Evolutionary conservation across 2,888 invertebrate genomes (phyloP), one percentile per base, ranked within the genome.

Genomic region (Agapetus fuscipes): DNA sequence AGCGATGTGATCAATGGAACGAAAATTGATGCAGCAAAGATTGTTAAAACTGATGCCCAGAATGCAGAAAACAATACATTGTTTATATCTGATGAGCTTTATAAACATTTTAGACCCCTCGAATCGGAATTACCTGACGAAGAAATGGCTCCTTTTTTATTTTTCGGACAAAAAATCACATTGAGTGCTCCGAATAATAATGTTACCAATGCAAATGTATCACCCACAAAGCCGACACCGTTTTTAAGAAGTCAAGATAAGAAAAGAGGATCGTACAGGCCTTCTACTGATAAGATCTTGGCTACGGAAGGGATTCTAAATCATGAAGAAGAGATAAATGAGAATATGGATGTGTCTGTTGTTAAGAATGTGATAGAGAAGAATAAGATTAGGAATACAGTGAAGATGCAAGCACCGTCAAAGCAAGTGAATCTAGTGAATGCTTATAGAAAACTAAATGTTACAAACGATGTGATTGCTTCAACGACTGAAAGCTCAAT

Each of bases 71-170:
- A 74, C 51, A 72, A 68, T 34, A 76, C 70, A 1, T 58, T 71
- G 5, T 69, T 71, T 33, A 74, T 76, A 69, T 71, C 76, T 2
- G 73, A 75, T 48, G 74, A 75, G 38, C 58, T 78, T 39, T 77
- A 77, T 51, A 77, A 77, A 50, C 76, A 78, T 49, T 78, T 78
- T 49, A 58, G 76, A 25, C 77, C 77, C 0, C 62, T 78, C 25
- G 78, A 78, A 53, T 62, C 71, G 16, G 76, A 78, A 50, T 58
- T 78, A 37, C 74, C 76, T 1, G 71, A 70, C 29, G 78, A 77
- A 55, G 80, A 80, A 51, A 72, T 80, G 65, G 73, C 76, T 33
- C 80, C 81, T 9, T 83, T 82, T 57, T 63, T 80, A 40, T 78
- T 71, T 53, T 83, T 83, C 54, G 83, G 83, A 0, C 76, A 80